A percentile compares a stretch with the other conserved stretches of the same genome.
These are phyloP conservation scores for Eleginops maclovinus DNA, from an alignment of 2,113 vertebrate species.

Conservation along the genomic window DNA sequence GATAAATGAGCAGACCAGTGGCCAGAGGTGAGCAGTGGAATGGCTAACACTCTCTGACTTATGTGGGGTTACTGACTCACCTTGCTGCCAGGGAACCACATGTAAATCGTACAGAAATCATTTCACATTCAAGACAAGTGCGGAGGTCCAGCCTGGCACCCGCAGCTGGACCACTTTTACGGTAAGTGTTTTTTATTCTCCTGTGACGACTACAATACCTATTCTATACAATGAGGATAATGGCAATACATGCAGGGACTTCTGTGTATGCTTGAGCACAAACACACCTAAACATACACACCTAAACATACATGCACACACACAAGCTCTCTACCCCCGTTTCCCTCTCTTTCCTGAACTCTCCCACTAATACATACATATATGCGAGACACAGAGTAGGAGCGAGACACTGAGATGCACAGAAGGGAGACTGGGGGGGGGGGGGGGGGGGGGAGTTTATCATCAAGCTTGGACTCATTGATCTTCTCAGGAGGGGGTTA, in stretches of 20 bases:
- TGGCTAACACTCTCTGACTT: slow-evolving; percentile 20
- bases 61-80: slow-evolving; percentile 38
- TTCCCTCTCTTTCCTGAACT: background rate
- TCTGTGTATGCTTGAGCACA: background rate
- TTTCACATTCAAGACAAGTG: slow-evolving; percentile 46
- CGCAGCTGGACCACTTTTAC: slow-evolving; percentile 47
- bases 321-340: background rate
- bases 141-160: slow-evolving; percentile 25
- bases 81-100: slow-evolving; percentile 41
- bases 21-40: slow-evolving; percentile 15
- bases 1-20: background rate
- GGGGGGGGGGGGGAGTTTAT: slow-evolving; percentile 6
- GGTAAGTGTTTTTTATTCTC: slow-evolving; percentile 44
- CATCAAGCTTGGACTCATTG: slow-evolving; percentile 65
- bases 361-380: background rate
- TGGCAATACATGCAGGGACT: slow-evolving; percentile 36
- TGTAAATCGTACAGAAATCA: slow-evolving; percentile 31
- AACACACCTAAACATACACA: too few relatives aligned
- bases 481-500: slow-evolving; percentile 61
- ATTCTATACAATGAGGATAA: slow-evolving; percentile 30
- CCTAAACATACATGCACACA: background rate
- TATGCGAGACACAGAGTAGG: background rate
- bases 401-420: slow-evolving; percentile 39
- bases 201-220: slow-evolving; percentile 43
- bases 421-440: slow-evolving; percentile 8